Evolutionary conservation across 2,888 invertebrate genomes (phyloP), one percentile per base, ranked within the genome.

Genomic region (Drosophila kambysellisi): DNA sequence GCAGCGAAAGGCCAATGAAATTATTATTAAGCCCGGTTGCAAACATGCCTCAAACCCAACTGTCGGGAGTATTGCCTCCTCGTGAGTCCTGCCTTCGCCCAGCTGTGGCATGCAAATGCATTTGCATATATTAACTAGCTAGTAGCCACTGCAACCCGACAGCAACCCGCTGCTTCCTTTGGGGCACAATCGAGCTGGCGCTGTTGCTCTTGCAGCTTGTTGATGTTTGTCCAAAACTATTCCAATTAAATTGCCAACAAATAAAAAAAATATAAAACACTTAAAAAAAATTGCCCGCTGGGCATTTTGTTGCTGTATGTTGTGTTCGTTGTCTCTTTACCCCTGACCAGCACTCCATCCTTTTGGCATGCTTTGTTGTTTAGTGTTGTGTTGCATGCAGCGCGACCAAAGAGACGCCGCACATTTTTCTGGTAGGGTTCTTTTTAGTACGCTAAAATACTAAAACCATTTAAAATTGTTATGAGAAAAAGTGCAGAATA

Each of bases 191-290:
- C 37, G 52, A 41, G 61, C 63, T 43, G 57, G 8, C 52, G 60
- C 37, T 32, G 30, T 20, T 53, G 62, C 50, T 52, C 51, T 52
- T 60, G 58, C 70, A 71, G 82, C 68, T 66, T 76, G 70, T 74
- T 74, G 76, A 68, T 83, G 71, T 79, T 82, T 84, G 76, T 51
- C 58, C 59, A 73, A 83, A 83, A 83, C 88, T 88, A 88, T 83
- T 83, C 77, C 83, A 83, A 83, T 83, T 83, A 83, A 83, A 70
- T 82, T 73, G 50, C 70, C 60, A 66, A 20, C 51, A 63, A 76
- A 70, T 61, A 66, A 78, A 52, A 60, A 71, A 71, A 60, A 69
- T 25, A 66, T 32, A 62, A 62, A 74, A 76, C 53, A 65, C 63
- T 59, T 25, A 7, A 20, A 25, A 46, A 65, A 76, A 84, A 67